phyloP scores from a whole-genome alignment of 2,888 invertebrate species.

The Piscicola geometra region DNA sequence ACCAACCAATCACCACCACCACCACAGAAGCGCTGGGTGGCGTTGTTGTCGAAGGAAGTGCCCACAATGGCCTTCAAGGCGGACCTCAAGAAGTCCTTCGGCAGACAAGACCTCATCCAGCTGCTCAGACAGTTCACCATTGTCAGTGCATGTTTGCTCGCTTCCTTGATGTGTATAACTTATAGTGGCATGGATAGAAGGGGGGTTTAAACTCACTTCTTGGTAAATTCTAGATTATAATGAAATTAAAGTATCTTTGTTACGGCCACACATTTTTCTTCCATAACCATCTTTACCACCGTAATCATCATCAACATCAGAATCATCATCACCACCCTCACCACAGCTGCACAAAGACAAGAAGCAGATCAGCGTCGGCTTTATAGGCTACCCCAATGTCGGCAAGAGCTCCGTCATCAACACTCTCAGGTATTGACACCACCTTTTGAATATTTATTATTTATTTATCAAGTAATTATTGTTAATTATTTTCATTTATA shows the following conservation, averaged over 20 bases:
- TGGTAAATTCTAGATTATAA: too few relatives aligned
- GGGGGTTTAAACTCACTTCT: too few relatives aligned
- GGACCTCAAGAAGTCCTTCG: constrained; percentile 95
- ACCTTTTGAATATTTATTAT: neutral
- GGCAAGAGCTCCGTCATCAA: constrained; percentile 98
- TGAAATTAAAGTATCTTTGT: too few relatives aligned
- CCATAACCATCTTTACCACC: too few relatives aligned
- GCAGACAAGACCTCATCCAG: constrained; percentile 93
- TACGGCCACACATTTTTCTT: too few relatives aligned
- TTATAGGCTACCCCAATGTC: constrained; percentile 97
- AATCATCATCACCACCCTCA: too few relatives aligned
- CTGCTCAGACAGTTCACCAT: constrained; percentile 89
- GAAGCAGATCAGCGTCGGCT: constrained; percentile 96
- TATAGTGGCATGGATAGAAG: too few relatives aligned
- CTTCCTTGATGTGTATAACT: too few relatives aligned
- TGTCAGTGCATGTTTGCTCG: constrained; percentile 47
- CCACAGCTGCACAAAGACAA: constrained; percentile 78
- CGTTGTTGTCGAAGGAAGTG: constrained; percentile 84
- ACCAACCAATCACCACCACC: too few relatives aligned
- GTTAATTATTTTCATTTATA: neutral
- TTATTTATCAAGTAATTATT: neutral
- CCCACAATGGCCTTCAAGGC: constrained; percentile 98
- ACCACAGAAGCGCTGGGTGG: constrained; percentile 83
- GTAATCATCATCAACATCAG: too few relatives aligned
- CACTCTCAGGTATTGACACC: constrained; percentile 64